phyloP scores from a whole-genome alignment of 1,140 invertebrate genomes.

The Dryas iulia region DNA sequence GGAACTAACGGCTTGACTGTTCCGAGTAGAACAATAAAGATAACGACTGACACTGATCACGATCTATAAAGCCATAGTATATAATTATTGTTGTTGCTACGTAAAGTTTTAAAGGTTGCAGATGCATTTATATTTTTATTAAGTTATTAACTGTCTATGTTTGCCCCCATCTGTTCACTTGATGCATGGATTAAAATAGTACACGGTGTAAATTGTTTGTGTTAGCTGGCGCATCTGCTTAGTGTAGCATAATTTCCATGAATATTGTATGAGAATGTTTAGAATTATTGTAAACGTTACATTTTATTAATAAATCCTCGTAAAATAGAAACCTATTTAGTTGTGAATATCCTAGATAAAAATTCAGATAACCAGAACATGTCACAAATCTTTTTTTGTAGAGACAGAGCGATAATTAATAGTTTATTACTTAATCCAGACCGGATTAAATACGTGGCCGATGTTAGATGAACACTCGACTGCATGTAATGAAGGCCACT shows the following conservation, averaged over 20 bases:
- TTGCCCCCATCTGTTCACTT: not conserved
- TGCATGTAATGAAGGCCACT: too few species aligned
- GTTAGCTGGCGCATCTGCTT: not conserved
- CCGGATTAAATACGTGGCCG: too few species aligned
- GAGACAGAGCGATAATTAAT: too few species aligned
- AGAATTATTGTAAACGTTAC: not conserved
- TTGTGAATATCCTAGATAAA: not conserved
- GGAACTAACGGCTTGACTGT: not conserved
- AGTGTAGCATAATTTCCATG: not conserved
- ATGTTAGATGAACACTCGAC: too few species aligned
- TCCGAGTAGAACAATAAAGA: not conserved
- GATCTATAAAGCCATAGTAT: not conserved
- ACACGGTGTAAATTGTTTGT: constrained; percentile 24
- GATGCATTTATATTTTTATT: not conserved
- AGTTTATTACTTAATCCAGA: too few species aligned
- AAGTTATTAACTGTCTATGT: not conserved
- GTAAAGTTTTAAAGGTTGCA: not conserved
- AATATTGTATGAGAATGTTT: not conserved
- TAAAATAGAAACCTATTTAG: too few species aligned
- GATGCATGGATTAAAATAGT: constrained; percentile 23
- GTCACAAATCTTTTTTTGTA: too few species aligned
- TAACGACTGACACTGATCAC: not conserved
- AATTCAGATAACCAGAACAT: too few species aligned
- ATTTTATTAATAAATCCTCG: too few species aligned
- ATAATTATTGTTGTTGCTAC: not conserved